These are phyloP conservation scores for Semnornis frantzii DNA, from an alignment of 2,113 vertebrate genomes.

Conservation along the genomic window DNA sequence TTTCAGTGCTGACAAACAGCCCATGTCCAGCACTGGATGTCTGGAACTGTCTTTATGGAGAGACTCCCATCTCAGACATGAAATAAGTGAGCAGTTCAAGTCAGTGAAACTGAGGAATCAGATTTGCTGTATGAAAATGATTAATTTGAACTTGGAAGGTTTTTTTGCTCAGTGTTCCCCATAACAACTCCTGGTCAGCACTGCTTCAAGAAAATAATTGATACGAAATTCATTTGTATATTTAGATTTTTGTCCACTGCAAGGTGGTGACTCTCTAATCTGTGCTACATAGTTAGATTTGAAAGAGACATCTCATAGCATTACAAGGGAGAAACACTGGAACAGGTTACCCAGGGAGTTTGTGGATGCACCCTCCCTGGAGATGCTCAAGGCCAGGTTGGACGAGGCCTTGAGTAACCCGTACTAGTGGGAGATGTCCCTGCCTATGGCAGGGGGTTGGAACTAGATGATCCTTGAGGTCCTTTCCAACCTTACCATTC, in stretches of 20 bases:
- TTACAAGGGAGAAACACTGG: neutral
- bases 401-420: no score
- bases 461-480: no score
- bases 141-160: neutral
- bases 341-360: no score
- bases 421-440: no score
- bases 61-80: neutral
- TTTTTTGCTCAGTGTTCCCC: neutral
- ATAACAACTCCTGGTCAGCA: neutral
- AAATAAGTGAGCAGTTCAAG: neutral
- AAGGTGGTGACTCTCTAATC: neutral
- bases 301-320: neutral
- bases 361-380: no score
- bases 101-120: neutral
- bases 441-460: no score
- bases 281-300: neutral
- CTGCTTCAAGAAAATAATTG: neutral
- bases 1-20: neutral
- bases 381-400: no score
- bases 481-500: no score
- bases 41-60: neutral
- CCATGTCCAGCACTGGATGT: accelerated
- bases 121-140: neutral
- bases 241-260: neutral
- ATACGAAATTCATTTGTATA: neutral